phyloP scores from a whole-genome alignment of 1,140 invertebrate species.

The Neodiprion lecontei region DNA sequence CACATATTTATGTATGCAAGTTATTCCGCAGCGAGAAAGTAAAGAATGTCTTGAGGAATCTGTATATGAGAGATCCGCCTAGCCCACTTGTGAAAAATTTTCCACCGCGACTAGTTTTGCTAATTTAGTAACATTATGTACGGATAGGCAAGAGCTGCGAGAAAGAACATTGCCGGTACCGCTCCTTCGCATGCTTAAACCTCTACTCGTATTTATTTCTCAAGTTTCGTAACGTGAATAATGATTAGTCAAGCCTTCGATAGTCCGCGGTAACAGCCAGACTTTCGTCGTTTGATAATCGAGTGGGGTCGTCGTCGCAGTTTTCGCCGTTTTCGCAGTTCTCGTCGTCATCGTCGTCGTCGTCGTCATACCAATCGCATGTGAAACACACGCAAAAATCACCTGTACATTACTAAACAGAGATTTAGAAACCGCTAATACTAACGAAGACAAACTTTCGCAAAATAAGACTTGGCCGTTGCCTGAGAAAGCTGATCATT shows the following conservation, averaged over 20 bases:
- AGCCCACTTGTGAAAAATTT: conserved; percentile 37
- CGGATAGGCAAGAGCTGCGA: not conserved
- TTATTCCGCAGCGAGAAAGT: not conserved
- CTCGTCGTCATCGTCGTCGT: not conserved
- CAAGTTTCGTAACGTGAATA: conserved; percentile 13
- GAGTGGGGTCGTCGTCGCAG: not conserved
- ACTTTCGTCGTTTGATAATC: not conserved
- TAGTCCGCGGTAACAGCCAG: not conserved
- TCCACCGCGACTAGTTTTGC: conserved; percentile 2
- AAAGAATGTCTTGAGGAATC: not conserved
- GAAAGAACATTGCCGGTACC: not conserved
- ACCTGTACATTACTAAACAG: too few species aligned
- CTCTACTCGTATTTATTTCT: not conserved
- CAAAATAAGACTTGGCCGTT: not conserved
- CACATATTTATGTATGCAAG: not conserved
- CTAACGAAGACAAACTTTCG: not conserved
- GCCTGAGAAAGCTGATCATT: not conserved
- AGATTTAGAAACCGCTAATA: not conserved
- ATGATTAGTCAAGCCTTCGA: conserved; percentile 10
- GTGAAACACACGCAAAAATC: too few species aligned
- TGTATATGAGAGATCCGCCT: conserved; percentile 28
- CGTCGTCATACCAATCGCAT: not conserved
- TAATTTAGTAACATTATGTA: not conserved
- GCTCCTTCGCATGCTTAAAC: not conserved
- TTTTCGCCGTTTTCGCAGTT: too few species aligned